These are phyloP conservation scores for Caenorhabditis panamensis DNA, from an alignment of 2,888 invertebrate species.

Conservation along the genomic window DNA sequence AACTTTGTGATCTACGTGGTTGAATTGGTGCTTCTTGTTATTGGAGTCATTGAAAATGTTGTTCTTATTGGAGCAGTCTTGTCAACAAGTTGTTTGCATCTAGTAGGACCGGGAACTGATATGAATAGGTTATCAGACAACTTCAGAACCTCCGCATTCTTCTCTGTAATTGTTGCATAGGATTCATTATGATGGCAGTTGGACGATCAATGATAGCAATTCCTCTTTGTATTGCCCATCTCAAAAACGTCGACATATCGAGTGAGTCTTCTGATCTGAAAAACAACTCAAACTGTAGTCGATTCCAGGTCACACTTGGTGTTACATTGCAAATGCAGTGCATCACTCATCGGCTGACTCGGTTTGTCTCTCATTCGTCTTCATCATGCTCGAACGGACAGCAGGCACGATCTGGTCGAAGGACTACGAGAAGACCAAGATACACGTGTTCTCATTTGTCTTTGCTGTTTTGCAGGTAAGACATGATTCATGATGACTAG, in stretches of 20 bases:
- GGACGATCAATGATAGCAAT: conserved; percentile 48
- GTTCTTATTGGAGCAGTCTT: conserved; percentile 39
- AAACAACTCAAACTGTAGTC: too few species aligned
- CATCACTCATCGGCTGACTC: conserved; percentile 53
- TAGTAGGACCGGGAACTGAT: conserved; percentile 33
- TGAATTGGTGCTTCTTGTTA: conserved; percentile 37
- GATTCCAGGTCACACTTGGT: conserved; percentile 49
- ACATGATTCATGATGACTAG: too few species aligned
- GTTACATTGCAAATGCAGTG: conserved; percentile 47
- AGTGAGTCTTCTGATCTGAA: conserved; percentile 21
- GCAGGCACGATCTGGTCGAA: conserved; percentile 52
- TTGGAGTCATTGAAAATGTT: conserved; percentile 39
- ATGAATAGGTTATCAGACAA: too few species aligned
- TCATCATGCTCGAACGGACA: conserved; percentile 53
- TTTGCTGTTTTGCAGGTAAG: conserved; percentile 45
- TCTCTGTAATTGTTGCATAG: conserved; percentile 47
- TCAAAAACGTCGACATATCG: conserved; percentile 42
- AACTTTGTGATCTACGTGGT: conserved; percentile 45
- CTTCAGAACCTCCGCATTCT: conserved; percentile 56
- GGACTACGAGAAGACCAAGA: conserved; percentile 50
- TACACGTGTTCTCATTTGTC: conserved; percentile 44
- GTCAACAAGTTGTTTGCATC: conserved; percentile 48
- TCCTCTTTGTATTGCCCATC: conserved; percentile 48
- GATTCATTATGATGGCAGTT: conserved; percentile 47
- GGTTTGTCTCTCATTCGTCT: conserved; percentile 52